Evolutionary conservation across 2,888 invertebrate genomes (phyloP).

Genomic region (Argyresthia goedartella): DNA sequence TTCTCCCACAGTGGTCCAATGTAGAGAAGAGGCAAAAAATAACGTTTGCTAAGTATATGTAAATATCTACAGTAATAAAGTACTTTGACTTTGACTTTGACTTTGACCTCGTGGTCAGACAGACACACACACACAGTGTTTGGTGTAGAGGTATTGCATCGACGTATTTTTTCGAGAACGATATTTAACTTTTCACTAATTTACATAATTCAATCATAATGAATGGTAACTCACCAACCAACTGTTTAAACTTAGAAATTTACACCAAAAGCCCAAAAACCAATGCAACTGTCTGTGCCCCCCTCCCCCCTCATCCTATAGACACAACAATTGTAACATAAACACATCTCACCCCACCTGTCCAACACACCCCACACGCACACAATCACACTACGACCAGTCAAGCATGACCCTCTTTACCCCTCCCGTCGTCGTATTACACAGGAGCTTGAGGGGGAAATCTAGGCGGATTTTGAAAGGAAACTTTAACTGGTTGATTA

Average conservation of each 20-base stretch:
- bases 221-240: too few species aligned
- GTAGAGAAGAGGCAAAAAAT: too few species aligned
- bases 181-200: too few species aligned
- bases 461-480: not conserved
- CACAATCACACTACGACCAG: conserved; percentile 24
- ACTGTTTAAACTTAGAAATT: conserved; percentile 15
- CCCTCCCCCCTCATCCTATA: not conserved
- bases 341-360: conserved; percentile 31
- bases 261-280: conserved; percentile 9
- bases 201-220: too few species aligned
- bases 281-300: conserved; percentile 11
- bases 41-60: too few species aligned
- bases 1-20: too few species aligned
- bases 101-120: too few species aligned
- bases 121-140: too few species aligned
- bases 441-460: conserved; percentile 13
- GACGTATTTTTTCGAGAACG: too few species aligned
- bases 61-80: too few species aligned
- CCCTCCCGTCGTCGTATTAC: conserved; percentile 11
- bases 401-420: conserved; percentile 20
- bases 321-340: not conserved
- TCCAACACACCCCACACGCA: conserved; percentile 28
- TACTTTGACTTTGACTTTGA: too few species aligned
- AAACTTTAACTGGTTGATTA: not conserved
- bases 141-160: too few species aligned